phyloP scores from a whole-genome alignment of 2,888 invertebrate genomes.

The Drosophila fulvimacula region DNA sequence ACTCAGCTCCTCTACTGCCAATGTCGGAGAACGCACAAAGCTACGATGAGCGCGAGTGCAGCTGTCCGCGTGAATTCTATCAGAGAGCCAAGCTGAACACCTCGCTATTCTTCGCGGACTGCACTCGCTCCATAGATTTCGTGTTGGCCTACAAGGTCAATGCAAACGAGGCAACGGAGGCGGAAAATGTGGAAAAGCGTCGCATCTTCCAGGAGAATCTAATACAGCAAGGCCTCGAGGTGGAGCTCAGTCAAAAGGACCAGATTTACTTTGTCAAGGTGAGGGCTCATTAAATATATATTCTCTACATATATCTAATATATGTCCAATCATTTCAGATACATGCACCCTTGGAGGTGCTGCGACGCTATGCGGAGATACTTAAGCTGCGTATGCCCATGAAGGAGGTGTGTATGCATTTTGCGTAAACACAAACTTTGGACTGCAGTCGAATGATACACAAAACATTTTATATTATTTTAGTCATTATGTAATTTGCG shows the following conservation, averaged over 20 bases:
- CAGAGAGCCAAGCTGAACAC: constrained; percentile 72
- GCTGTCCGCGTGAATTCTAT: constrained; percentile 70
- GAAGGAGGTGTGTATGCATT: constrained; percentile 89
- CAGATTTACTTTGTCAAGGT: constrained; percentile 92
- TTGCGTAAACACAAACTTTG: background rate
- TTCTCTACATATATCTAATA: background rate
- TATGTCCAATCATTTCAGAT: constrained; percentile 86
- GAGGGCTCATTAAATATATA: background rate
- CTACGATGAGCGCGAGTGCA: constrained; percentile 74
- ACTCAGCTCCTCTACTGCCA: constrained; percentile 65
- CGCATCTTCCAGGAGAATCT: constrained; percentile 90
- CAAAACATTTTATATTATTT: constrained; percentile 35
- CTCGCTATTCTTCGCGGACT: constrained; percentile 89
- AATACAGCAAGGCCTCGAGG: constrained; percentile 90
- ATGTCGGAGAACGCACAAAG: constrained; percentile 70
- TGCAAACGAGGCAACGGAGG: constrained; percentile 85
- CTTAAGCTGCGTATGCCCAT: constrained; percentile 97
- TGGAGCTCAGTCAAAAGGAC: constrained; percentile 87
- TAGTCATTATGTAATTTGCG: constrained; percentile 78
- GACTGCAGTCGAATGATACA: constrained; percentile 5
- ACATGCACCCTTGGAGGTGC: constrained; percentile 93
- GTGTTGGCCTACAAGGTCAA: constrained; percentile 91
- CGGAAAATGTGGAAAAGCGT: constrained; percentile 85
- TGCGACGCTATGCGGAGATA: constrained; percentile 95
- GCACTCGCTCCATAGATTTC: constrained; percentile 90